phyloP scores from a whole-genome alignment of 2,113 vertebrate species.

The Hiodon tergisus region DNA sequence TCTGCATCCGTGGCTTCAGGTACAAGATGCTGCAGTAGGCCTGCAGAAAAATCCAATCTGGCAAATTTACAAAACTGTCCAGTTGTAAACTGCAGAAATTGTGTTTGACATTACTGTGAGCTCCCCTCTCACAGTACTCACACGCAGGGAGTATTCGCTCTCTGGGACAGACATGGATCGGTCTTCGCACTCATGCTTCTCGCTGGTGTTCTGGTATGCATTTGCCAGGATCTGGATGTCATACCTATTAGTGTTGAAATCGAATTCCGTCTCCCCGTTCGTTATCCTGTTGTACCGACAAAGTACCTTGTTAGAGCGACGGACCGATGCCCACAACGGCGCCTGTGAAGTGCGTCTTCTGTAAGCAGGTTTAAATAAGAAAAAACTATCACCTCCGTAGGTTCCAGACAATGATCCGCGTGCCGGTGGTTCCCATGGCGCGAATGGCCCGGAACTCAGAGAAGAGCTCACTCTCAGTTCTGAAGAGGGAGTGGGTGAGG shows the following conservation, averaged over 20 bases:
- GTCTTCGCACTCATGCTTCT: slow-evolving; percentile 62
- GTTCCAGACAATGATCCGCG: slow-evolving; percentile 94
- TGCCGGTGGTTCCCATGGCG: slow-evolving; percentile 66
- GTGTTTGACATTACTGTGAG: too few relatives aligned
- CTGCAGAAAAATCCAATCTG: slow-evolving; percentile 44
- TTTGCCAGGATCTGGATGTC: slow-evolving; percentile 85
- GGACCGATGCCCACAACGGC: too few relatives aligned
- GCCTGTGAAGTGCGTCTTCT: too few relatives aligned
- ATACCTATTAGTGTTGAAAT: slow-evolving; percentile 79
- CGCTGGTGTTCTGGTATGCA: slow-evolving; percentile 56
- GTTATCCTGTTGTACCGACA: slow-evolving; percentile 62
- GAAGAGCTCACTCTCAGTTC: slow-evolving; percentile 65
- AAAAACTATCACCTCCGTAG: slow-evolving; percentile 68
- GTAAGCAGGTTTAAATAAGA: too few relatives aligned
- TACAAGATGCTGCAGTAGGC: slow-evolving; percentile 93
- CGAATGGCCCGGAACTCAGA: slow-evolving; percentile 71
- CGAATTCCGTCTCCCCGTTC: slow-evolving; percentile 73
- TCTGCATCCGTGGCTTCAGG: slow-evolving; percentile 91
- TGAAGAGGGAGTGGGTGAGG: slow-evolving; percentile 74
- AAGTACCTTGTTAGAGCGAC: not conserved
- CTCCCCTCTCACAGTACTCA: slow-evolving; percentile 38
- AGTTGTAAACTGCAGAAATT: not conserved
- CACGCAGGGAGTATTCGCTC: slow-evolving; percentile 73
- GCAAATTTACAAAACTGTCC: not conserved
- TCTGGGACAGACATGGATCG: slow-evolving; percentile 66